Conservation (phyloP, 2,888 invertebrate species). For the Uloborus plumipes region DNA sequence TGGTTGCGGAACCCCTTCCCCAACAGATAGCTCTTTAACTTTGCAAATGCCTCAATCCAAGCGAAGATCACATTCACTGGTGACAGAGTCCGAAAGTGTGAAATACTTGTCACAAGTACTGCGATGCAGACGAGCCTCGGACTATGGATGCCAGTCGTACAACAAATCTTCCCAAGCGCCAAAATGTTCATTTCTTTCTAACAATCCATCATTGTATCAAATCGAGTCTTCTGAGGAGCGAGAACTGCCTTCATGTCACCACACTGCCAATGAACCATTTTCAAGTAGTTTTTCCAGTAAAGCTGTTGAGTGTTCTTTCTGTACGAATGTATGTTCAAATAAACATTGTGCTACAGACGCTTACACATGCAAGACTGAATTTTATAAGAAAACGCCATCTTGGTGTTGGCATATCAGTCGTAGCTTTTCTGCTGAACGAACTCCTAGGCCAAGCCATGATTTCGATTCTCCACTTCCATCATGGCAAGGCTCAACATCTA, state of each 20-base stretch:
- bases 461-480: conserved; percentile 60
- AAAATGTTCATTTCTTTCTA: conserved; percentile 31
- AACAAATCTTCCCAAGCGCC: conserved; percentile 3
- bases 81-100: conserved; percentile 39
- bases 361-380: conserved; percentile 41
- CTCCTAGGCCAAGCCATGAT: conserved; percentile 52
- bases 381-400: conserved; percentile 42
- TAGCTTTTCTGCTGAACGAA: conserved; percentile 62
- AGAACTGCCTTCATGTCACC: conserved; percentile 14
- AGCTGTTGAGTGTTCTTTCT: conserved; percentile 18
- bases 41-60: conserved; percentile 35
- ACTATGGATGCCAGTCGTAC: conserved; percentile 19
- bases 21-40: conserved; percentile 26
- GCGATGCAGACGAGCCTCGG: conserved; percentile 54
- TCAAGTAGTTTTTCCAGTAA: conserved; percentile 16
- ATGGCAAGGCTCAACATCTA: conserved; percentile 49
- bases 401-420: conserved; percentile 65
- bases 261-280: conserved; percentile 30
- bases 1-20: conserved; percentile 54
- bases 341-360: conserved; percentile 23
- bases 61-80: conserved; percentile 48
- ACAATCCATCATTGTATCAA: conserved; percentile 29
- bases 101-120: conserved; percentile 37
- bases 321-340: conserved; percentile 29
- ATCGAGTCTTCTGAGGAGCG: conserved; percentile 25